Percentiles rank a stretch among this genome's conserved stretches.
phyloP scores from a whole-genome alignment of 2,797 vertebrate species.

The Mormyrus hasselquistii region DNA sequence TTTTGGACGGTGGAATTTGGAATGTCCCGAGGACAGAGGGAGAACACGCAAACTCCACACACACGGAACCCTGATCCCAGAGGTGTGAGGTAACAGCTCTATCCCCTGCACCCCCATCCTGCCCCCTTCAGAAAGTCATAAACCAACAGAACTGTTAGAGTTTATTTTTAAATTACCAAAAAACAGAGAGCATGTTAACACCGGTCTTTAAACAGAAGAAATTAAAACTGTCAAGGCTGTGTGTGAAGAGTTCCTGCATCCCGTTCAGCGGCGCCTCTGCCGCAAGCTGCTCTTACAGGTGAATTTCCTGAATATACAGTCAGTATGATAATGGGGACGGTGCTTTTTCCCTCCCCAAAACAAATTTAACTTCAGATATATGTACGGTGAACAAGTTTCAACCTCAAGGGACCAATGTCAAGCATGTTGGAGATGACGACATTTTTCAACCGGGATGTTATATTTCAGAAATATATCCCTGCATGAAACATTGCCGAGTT shows the following conservation, averaged over 20 bases:
- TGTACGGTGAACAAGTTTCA: background rate
- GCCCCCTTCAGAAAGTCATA: background rate
- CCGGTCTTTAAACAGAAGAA: background rate
- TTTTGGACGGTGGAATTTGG: background rate
- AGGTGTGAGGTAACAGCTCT: background rate
- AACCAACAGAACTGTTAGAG: background rate
- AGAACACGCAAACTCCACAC: background rate
- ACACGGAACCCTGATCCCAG: background rate
- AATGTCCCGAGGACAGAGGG: background rate
- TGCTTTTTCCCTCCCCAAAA: background rate
- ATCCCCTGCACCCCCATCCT: background rate
- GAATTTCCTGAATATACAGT: slow-evolving; percentile 1
- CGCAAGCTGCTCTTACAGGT: background rate
- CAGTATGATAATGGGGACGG: background rate
- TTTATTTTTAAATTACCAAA: slow-evolving; percentile 9
- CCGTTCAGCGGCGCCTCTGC: background rate
- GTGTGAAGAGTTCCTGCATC: background rate
- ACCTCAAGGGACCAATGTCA: background rate
- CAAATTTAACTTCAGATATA: background rate
- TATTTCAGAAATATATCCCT: background rate
- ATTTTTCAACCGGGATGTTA: background rate
- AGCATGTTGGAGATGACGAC: background rate
- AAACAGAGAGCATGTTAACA: background rate
- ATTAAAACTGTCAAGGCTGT: background rate
- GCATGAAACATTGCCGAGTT: background rate